Base-by-base conservation (phyloP, 2,888 invertebrate genomes). In the Meta bourneti region DNA sequence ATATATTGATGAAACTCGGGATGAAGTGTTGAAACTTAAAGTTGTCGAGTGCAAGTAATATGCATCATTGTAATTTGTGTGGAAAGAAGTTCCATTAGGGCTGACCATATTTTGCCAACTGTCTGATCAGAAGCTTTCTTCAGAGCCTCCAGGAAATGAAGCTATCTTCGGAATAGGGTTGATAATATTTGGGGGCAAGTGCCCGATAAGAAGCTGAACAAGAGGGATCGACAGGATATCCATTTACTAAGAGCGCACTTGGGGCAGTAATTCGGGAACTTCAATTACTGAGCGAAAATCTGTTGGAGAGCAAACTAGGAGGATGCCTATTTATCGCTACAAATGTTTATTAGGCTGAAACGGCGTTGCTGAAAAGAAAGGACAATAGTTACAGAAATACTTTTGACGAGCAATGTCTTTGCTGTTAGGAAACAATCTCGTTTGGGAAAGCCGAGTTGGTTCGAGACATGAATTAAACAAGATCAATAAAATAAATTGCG, bases 161-260 rank as follows among this genome's bases (percentile, higher is more conserved):
- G 85, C 80, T 80, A 86, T 86, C 85, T 72, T 86, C 81, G 75
- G 77, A 81, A 90, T 86, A 84, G 90, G 80, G 75, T 80, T 86
- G 90, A 90, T 90, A 90, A 90, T 90, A 90, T 90, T 90, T 90
- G 79, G 90, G 90, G 90, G 86, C 90, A 90, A 90, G 78, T 90
- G 90, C 86, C 90, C 52, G 90, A 90, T 90, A 90, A 90, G 90
- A 70, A 86, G 80, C 72, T 80, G 81, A 72, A 81, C 85, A 85
- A 75, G 77, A 84, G 74, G 71, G 79, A 90, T 90, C 71, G 74
- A 70, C 80, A 52, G 81, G 70, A 90, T 90, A 85, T 80, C 86
- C 81, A 90, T 90, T 90, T 84, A 90, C 80, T 86, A 86, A 81
- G 81, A 86, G 85, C 75, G 52, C 75, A 80, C 90, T 85, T 86